Conservation (phyloP, 1,140 invertebrate genomes). For the Hormaphis cornu region DNA sequence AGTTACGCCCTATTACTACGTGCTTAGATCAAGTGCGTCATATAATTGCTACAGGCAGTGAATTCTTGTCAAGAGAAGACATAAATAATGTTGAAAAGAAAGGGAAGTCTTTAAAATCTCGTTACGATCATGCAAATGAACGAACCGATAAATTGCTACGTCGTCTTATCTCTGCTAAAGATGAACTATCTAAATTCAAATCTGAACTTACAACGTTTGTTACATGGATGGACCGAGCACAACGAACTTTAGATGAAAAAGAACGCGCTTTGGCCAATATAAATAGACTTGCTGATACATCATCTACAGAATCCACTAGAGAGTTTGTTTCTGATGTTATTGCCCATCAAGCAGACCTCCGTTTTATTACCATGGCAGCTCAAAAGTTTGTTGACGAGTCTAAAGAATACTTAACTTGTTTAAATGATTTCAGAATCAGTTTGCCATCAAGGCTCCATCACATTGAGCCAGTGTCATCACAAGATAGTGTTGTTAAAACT, state of each 20-base stretch:
- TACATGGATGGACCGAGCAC: constrained; percentile 71
- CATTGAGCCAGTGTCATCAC: constrained; percentile 55
- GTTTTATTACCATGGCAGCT: constrained; percentile 88
- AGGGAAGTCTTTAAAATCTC: constrained; percentile 67
- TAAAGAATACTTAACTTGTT: constrained; percentile 70
- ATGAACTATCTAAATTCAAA: constrained; percentile 79
- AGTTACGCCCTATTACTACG: constrained; percentile 72
- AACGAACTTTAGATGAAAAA: constrained; percentile 70
- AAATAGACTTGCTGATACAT: constrained; percentile 52
- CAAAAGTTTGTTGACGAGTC: constrained; percentile 92
- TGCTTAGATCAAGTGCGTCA: constrained; percentile 86
- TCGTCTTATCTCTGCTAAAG: constrained; percentile 64
- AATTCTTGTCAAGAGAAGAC: constrained; percentile 82
- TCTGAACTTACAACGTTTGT: constrained; percentile 72
- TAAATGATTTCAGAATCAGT: constrained; percentile 76
- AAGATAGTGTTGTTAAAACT: constrained; percentile 58
- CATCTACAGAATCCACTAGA: constrained; percentile 62
- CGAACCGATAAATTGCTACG: constrained; percentile 67
- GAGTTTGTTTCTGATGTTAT: constrained; percentile 91
- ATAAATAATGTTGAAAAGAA: constrained; percentile 74
- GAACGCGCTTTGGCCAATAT: constrained; percentile 73
- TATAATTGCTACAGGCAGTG: constrained; percentile 76
- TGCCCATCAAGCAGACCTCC: constrained; percentile 83
- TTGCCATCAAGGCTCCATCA: constrained; percentile 69
- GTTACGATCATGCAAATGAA: constrained; percentile 70